A percentile compares a stretch with the other conserved stretches of the same genome.
phyloP scores from a whole-genome alignment of 1,140 invertebrate species.

The Drosophila willistoni region DNA sequence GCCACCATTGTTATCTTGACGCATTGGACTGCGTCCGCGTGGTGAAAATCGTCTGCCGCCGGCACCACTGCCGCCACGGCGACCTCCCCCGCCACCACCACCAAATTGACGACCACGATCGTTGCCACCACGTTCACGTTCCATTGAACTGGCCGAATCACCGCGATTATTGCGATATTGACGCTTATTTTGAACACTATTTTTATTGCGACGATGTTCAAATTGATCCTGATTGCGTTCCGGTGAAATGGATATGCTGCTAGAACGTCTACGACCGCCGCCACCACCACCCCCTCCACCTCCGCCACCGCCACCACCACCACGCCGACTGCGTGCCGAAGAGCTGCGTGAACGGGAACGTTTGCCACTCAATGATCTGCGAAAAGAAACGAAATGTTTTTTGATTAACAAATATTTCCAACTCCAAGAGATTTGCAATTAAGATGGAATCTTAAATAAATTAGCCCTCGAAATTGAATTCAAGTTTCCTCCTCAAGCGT shows the following conservation, averaged over 20 bases:
- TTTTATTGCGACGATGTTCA: slow-evolving; percentile 90
- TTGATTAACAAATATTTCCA: no score
- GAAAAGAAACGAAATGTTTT: not conserved
- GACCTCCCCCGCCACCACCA: slow-evolving; percentile 40
- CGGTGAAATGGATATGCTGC: slow-evolving; percentile 76
- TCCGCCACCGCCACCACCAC: slow-evolving; percentile 36
- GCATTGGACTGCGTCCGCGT: slow-evolving; percentile 69
- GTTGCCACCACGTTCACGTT: slow-evolving; percentile 61
- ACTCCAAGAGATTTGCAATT: slow-evolving; percentile 18
- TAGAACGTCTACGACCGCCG: slow-evolving; percentile 47
- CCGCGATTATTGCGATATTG: slow-evolving; percentile 94
- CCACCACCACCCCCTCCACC: slow-evolving; percentile 37
- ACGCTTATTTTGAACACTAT: slow-evolving; percentile 91
- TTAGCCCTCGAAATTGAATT: not conserved
- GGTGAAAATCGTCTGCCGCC: slow-evolving; percentile 69
- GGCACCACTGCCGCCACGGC: slow-evolving; percentile 16
- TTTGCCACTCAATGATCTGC: slow-evolving; percentile 48
- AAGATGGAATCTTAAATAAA: no score
- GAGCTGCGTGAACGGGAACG: slow-evolving; percentile 69
- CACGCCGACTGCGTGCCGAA: slow-evolving; percentile 53
- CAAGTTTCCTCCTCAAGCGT: not conserved
- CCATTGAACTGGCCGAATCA: slow-evolving; percentile 87
- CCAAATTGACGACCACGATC: slow-evolving; percentile 63
- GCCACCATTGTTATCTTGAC: slow-evolving; percentile 69
- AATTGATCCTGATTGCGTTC: slow-evolving; percentile 87